Evolutionary conservation across 1,140 invertebrate genomes (phyloP).

Genomic region (Leptopilina clavipes): DNA sequence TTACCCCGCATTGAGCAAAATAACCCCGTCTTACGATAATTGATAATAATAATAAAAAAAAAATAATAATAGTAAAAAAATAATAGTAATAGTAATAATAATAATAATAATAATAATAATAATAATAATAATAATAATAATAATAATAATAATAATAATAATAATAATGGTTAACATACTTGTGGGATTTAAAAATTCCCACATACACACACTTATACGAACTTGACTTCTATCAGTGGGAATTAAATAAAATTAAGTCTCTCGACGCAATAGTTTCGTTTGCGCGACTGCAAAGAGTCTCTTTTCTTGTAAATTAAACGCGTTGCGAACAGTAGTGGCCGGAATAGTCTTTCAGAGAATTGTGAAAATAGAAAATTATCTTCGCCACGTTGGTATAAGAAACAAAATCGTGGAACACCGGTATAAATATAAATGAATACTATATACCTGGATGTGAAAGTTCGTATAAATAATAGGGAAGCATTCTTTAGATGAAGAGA

Average conservation of each 20-base stretch:
- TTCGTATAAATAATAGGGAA: constrained; percentile 3
- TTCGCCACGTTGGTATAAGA: neutral
- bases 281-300: neutral
- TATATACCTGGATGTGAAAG: neutral
- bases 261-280: no score
- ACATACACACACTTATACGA: neutral
- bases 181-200: no score
- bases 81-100: no score
- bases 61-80: no score
- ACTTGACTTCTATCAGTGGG: constrained; percentile 18
- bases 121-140: no score
- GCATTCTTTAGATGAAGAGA: neutral
- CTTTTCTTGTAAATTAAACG: constrained; percentile 21
- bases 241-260: constrained; percentile 10
- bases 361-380: constrained; percentile 26
- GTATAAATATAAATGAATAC: constrained; percentile 26
- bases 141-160: no score
- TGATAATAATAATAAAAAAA: no score
- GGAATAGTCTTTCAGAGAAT: constrained; percentile 24
- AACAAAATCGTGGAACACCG: constrained; percentile 27
- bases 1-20: no score
- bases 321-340: neutral
- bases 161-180: no score
- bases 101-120: no score
- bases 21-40: no score